Evolutionary conservation across 2,113 vertebrate species (phyloP), one percentile per base, ranked within the genome.

Genomic region (Cinclus mexicanus): DNA sequence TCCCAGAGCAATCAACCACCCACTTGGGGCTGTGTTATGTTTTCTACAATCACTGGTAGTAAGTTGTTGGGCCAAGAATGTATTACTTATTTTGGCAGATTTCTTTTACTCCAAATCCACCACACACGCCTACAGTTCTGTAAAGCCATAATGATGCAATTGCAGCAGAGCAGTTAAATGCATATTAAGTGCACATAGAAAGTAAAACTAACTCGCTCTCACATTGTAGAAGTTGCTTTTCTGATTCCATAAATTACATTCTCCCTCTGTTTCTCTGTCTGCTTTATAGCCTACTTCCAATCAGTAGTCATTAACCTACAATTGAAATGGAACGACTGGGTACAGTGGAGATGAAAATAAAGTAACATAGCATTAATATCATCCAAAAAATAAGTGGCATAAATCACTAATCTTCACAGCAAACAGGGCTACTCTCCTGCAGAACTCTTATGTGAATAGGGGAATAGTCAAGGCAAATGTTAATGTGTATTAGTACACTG

Each of bases 21-120:
- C 3, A 2, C 44, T 5, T 72, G 18, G 60, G 25, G 13, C 35
- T 76, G 14, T 25, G 21, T 33, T 2, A 0, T 57, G 23, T 79
- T 82, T 93, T 84, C 65, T 75, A 23, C 12, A 20, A n/a, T 65
- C 35, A 14, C n/a, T 57, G 28, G 14, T 24, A 39, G 8, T 8
- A 12, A 50, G 16, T 33, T 52, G 12, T 31, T 64, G 55, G 70
- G 19, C 53, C 72, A 95, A 67, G n/a, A 84, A 60, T 23, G 24
- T n/a, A 64, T 75, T 72, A 74, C 35, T 91, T 91, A 78, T 46
- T 89, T 84, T 72, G 53, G 57, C 56, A 57, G 31, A 46, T 33
- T 35, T 76, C 57, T 76, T 46, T 37, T n/a, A 22, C 41, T 92
- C 47, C n/a, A 49, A 49, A 61, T n/a, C 61, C 80, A 39, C 37